These are phyloP conservation scores for Rhogogaster chlorosoma DNA, from an alignment of 2,888 invertebrate species.

Conservation along the genomic window DNA sequence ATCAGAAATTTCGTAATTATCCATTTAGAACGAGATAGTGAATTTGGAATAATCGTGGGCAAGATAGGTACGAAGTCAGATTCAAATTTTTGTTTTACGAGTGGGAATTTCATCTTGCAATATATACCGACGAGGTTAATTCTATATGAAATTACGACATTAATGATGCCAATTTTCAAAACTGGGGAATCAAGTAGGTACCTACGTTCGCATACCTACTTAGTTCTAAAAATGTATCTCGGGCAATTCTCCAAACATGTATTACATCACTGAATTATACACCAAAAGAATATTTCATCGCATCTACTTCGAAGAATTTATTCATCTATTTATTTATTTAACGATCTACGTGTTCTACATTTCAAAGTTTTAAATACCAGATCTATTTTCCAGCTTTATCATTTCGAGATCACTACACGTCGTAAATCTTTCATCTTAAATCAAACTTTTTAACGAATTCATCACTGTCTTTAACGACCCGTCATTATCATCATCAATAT, in stretches of 20 bases:
- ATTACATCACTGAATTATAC: background rate
- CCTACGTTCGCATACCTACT: background rate
- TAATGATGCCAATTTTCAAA: background rate
- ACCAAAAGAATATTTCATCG: background rate
- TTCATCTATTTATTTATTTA: background rate
- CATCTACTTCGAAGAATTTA: background rate
- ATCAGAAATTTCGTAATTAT: background rate
- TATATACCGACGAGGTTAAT: background rate
- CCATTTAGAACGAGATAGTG: background rate
- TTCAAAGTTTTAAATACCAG: background rate
- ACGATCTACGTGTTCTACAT: background rate
- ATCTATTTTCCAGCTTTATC: background rate
- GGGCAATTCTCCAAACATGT: conserved; percentile 1
- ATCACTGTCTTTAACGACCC: background rate
- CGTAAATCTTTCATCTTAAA: background rate
- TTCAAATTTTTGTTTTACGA: too few species aligned
- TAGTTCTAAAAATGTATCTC: background rate
- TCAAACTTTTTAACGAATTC: background rate
- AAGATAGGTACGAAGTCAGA: too few species aligned
- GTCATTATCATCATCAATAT: background rate
- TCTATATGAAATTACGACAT: background rate
- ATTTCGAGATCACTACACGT: background rate
- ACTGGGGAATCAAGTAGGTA: background rate
- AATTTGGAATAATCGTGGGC: background rate
- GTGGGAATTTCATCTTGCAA: background rate